These are phyloP conservation scores for Megalops atlanticus DNA, from an alignment of 2,113 vertebrate genomes.

Conservation along the genomic window DNA sequence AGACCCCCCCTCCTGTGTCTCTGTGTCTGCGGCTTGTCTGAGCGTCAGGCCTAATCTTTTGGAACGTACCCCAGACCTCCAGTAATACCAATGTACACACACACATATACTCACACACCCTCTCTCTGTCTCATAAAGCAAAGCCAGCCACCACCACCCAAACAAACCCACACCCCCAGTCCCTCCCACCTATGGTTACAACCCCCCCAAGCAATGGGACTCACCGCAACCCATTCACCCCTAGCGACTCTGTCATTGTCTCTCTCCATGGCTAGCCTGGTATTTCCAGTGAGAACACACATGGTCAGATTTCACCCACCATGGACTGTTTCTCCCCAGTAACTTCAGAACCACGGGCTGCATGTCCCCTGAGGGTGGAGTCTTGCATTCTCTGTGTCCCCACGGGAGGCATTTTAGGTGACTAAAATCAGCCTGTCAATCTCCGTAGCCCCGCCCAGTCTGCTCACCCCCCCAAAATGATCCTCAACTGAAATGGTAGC, in stretches of 20 bases:
- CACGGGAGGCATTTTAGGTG: slow-evolving; percentile 56
- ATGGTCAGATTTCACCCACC: background rate
- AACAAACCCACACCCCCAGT: too few species aligned
- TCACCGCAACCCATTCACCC: background rate
- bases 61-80: background rate
- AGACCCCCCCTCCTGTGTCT: background rate
- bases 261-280: background rate
- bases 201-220: background rate
- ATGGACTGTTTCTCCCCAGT: background rate
- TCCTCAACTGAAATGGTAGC: slow-evolving; percentile 27
- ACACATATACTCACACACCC: background rate
- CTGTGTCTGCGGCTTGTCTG: background rate
- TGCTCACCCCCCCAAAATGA: background rate
- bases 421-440: slow-evolving; percentile 57
- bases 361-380: background rate
- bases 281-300: too few species aligned
- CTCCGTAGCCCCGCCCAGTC: slow-evolving; percentile 27
- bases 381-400: background rate
- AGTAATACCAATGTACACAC: background rate
- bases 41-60: background rate
- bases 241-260: background rate
- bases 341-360: background rate
- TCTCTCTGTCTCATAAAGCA: background rate
- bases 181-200: background rate
- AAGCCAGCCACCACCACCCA: too few species aligned